Percentiles rank a stretch among this genome's conserved stretches.
phyloP scores from a whole-genome alignment of 2,888 invertebrate genomes.

The Gymnocheta viridis region DNA sequence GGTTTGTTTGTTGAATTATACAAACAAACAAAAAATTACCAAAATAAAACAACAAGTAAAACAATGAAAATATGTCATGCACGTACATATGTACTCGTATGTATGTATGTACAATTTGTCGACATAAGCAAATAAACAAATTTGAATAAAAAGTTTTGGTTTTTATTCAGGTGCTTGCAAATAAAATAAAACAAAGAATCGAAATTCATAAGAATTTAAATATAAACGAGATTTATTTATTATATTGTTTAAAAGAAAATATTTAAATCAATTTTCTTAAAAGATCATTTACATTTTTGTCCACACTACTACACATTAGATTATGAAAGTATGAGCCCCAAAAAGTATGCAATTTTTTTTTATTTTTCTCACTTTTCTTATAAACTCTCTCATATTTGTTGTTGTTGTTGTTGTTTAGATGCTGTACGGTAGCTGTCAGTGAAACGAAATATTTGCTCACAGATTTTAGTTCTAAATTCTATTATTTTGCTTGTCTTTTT shows the following conservation, averaged over 20 bases:
- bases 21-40: not conserved
- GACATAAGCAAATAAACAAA: not conserved
- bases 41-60: too few relatives aligned
- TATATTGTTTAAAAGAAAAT: not conserved
- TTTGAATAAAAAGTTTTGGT: not conserved
- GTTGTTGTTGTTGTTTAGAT: not conserved
- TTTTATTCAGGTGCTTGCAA: not conserved
- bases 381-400: not conserved
- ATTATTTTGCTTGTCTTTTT: constrained; percentile 2
- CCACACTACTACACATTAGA: not conserved
- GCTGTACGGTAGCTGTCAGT: not conserved
- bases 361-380: not conserved
- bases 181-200: not conserved
- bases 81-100: not conserved
- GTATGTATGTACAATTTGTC: not conserved
- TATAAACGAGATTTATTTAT: not conserved
- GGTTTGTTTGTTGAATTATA: constrained; percentile 6
- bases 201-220: constrained; percentile 4
- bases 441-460: constrained; percentile 43
- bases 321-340: not conserved
- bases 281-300: not conserved
- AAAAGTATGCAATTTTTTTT: constrained; percentile 33
- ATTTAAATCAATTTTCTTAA: constrained; percentile 1
- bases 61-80: not conserved
- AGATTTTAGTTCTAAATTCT: constrained; percentile 21